Evolutionary conservation across 2,797 vertebrate genomes (phyloP).

Genomic region (Malurus splendens): DNA sequence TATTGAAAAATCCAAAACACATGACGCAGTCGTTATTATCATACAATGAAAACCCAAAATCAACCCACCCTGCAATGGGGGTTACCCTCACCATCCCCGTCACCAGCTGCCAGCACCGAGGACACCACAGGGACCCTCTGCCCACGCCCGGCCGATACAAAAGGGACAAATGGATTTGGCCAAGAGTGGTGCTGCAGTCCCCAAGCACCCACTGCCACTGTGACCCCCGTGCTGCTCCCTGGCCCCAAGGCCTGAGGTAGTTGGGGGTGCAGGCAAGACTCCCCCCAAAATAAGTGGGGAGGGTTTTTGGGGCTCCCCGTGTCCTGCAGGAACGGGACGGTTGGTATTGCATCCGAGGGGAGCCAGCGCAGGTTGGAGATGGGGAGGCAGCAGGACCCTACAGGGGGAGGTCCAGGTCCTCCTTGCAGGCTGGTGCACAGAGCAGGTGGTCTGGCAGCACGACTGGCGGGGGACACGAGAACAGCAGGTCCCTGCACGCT

Average conservation of each 20-base stretch:
- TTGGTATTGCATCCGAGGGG: neutral
- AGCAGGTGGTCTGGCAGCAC: rapidly evolving
- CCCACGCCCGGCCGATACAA: neutral
- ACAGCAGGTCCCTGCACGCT: rapidly evolving
- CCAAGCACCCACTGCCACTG: neutral
- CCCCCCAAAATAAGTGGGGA: neutral
- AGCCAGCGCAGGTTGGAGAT: rapidly evolving
- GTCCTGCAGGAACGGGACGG: neutral
- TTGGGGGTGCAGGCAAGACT: neutral
- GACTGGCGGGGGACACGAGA: rapidly evolving
- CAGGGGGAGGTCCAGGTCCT: neutral
- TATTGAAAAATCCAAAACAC: slow-evolving; percentile 74
- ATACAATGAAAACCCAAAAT: slow-evolving; percentile 52
- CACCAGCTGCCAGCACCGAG: neutral
- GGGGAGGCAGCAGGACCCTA: neutral
- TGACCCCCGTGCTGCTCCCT: neutral
- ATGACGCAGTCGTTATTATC: slow-evolving; percentile 3
- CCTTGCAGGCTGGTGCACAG: rapidly evolving
- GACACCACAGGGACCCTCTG: rapidly evolving
- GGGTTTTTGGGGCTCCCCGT: neutral
- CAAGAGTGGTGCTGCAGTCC: neutral
- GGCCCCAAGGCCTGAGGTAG: slow-evolving; percentile 71
- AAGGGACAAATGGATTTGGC: neutral
- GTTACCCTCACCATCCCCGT: rapidly evolving
- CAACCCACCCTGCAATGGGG: neutral